Evolutionary conservation across 2,888 invertebrate genomes (phyloP).

Genomic region (Andricus curvator): DNA sequence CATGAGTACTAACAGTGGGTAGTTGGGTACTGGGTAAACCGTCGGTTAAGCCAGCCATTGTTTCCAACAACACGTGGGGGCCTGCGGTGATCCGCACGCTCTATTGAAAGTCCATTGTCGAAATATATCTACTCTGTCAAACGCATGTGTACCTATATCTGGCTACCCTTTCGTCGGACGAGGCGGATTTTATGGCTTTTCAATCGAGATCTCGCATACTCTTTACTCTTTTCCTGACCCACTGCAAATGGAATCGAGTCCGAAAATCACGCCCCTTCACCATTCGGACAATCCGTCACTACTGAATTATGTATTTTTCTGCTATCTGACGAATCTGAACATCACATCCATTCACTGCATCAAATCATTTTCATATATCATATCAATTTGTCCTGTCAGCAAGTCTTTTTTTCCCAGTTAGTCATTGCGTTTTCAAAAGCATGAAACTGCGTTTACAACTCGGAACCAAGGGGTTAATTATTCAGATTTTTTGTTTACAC

Average conservation of each 20-base stretch:
- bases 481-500: too few relatives aligned
- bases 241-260: constrained; percentile 53
- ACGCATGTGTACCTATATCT: constrained; percentile 73
- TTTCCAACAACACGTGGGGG: constrained; percentile 67
- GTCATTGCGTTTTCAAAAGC: too few relatives aligned
- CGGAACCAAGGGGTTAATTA: neutral
- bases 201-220: constrained; percentile 64
- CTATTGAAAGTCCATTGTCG: constrained; percentile 74
- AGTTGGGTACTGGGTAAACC: constrained; percentile 50
- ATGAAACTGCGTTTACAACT: too few relatives aligned
- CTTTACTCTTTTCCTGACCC: constrained; percentile 57
- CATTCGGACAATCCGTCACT: constrained; percentile 7
- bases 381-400: neutral
- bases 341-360: neutral
- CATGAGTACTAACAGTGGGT: constrained; percentile 45
- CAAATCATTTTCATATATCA: neutral
- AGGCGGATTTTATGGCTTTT: constrained; percentile 72
- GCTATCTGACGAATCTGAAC: neutral
- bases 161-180: constrained; percentile 72
- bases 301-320: constrained; percentile 23
- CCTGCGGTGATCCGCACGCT: constrained; percentile 70
- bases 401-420: too few relatives aligned
- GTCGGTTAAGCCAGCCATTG: constrained; percentile 68
- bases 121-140: constrained; percentile 75
- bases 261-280: constrained; percentile 55